These are phyloP conservation scores for Cochlearius cochlearius DNA, from an alignment of 2,113 vertebrate species.

Conservation along the genomic window DNA sequence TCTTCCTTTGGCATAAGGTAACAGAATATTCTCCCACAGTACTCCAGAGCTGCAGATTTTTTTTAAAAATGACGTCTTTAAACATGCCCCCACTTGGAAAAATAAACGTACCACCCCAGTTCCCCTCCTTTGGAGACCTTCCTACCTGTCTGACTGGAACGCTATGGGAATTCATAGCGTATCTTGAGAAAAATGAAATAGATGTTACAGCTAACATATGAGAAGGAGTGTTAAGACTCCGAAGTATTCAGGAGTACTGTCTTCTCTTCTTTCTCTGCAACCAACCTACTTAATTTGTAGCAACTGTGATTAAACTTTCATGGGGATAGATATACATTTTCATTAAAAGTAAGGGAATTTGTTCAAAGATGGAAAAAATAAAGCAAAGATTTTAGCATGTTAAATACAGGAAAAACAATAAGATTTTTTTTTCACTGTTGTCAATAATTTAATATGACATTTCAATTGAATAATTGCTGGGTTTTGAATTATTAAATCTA, in stretches of 20 bases:
- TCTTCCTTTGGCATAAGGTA: background rate
- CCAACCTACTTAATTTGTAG: background rate
- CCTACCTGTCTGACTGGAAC: background rate
- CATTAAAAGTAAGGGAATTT: background rate
- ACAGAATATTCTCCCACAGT: background rate
- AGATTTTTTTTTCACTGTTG: background rate
- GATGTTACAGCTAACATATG: background rate
- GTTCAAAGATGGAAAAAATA: background rate
- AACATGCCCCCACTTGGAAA: background rate
- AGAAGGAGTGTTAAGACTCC: background rate
- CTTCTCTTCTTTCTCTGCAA: background rate
- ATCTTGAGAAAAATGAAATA: background rate
- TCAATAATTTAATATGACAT: background rate
- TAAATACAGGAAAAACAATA: background rate
- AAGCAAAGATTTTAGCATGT: background rate
- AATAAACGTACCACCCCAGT: background rate
- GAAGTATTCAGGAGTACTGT: background rate
- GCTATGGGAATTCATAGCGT: background rate
- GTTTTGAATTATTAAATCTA: background rate
- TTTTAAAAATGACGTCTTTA: background rate
- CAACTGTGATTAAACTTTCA: constrained; percentile 6
- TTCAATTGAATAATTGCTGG: background rate
- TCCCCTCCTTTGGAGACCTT: background rate
- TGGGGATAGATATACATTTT: background rate
- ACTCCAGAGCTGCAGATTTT: background rate